Percentiles rank a stretch among this genome's conserved stretches.
These are phyloP conservation scores for Pogonocichla stellata DNA, from an alignment of 2,113 vertebrate genomes.

Conservation along the genomic window DNA sequence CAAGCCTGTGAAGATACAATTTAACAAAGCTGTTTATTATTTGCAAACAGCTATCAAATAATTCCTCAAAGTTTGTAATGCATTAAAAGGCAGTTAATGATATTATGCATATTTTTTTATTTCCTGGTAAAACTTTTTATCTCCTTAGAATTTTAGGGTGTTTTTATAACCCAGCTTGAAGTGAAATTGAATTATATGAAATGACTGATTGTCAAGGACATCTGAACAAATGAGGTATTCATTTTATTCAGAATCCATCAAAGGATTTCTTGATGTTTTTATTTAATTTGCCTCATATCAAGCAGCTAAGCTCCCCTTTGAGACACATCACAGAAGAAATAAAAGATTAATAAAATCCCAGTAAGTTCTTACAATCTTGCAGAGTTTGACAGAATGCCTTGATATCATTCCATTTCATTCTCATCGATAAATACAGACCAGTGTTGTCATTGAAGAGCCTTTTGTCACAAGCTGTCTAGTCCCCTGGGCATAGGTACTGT, in stretches of 20 bases:
- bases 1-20: background rate
- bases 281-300: conserved; percentile 68
- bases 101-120: conserved; percentile 4
- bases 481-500: background rate
- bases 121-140: conserved; percentile 49
- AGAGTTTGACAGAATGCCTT: conserved; percentile 58
- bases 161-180: conserved; percentile 61
- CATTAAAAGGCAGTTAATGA: conserved; percentile 42
- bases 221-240: conserved; percentile 63
- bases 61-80: conserved; percentile 16
- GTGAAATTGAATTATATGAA: conserved; percentile 61
- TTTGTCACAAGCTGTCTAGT: background rate
- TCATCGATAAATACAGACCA: background rate
- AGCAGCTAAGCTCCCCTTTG: conserved; percentile 59
- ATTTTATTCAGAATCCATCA: conserved; percentile 64
- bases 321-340: conserved; percentile 58
- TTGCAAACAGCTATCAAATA: conserved; percentile 56
- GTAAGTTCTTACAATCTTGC: conserved; percentile 22
- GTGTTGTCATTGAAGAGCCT: background rate
- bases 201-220: conserved; percentile 67
- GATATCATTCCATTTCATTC: background rate
- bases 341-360: conserved; percentile 69
- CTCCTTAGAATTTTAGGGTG: conserved; percentile 50
- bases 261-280: conserved; percentile 67
- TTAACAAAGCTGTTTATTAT: conserved; percentile 20